Evolutionary conservation across 2,797 vertebrate species (phyloP).

Genomic region (Schizopygopsis malacanthus): DNA sequence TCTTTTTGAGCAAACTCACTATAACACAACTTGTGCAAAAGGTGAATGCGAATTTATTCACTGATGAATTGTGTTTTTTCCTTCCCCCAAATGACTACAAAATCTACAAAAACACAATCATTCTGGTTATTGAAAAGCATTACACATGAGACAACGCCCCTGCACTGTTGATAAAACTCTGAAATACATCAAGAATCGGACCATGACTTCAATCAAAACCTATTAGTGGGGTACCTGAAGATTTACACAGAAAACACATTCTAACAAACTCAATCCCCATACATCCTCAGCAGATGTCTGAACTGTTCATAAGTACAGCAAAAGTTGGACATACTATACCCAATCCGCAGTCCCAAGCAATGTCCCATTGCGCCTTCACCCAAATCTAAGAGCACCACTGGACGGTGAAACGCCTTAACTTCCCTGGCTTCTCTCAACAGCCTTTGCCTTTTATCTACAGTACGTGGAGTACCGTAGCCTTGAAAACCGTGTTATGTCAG

Average conservation of each 20-base stretch:
- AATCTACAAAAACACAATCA: not conserved
- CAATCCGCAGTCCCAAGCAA: slow-evolving; percentile 81
- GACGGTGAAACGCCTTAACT: slow-evolving; percentile 52
- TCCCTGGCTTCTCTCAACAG: slow-evolving; percentile 42
- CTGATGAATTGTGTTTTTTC: not conserved
- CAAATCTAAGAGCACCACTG: slow-evolving; percentile 46
- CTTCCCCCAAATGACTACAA: not conserved
- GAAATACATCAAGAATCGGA: not conserved
- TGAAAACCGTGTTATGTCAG: slow-evolving; percentile 30
- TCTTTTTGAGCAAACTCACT: not conserved
- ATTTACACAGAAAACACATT: not conserved
- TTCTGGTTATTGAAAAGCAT: not conserved
- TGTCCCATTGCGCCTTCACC: slow-evolving; percentile 72
- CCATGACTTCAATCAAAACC: not conserved
- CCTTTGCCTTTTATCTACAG: slow-evolving; percentile 44
- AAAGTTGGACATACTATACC: slow-evolving; percentile 74
- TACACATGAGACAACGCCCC: not conserved
- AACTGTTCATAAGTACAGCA: slow-evolving; percentile 26
- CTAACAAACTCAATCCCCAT: not conserved
- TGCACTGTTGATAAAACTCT: not conserved
- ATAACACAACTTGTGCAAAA: not conserved
- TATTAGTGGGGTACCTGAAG: not conserved
- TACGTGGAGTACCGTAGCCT: not conserved
- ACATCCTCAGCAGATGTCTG: not conserved
- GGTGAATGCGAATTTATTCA: not conserved